Percentiles rank a stretch among this genome's conserved stretches.
These are phyloP conservation scores for Urocolius indicus DNA, from an alignment of 2,113 vertebrate species.

Conservation along the genomic window DNA sequence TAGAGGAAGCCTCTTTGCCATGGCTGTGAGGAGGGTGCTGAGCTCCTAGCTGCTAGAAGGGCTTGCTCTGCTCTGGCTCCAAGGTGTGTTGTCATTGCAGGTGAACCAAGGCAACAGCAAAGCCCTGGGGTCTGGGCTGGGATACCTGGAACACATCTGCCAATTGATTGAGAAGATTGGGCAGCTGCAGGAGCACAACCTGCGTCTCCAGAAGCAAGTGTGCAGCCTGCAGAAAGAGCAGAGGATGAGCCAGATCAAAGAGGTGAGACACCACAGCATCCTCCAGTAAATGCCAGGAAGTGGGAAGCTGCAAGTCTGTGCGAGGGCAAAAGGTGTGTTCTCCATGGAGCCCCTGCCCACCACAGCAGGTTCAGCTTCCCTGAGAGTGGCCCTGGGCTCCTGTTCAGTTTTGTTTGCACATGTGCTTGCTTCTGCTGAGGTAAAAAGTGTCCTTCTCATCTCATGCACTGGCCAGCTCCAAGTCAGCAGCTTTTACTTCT, in stretches of 20 bases:
- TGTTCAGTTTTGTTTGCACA: background rate
- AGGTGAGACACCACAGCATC: constrained; percentile 68
- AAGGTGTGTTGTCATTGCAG: constrained; percentile 62
- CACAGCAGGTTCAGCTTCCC: background rate
- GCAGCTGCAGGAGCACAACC: constrained; percentile 87
- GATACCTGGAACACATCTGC: constrained; percentile 89
- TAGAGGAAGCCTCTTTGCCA: background rate
- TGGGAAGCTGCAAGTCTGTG: background rate
- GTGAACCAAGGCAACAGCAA: constrained; percentile 76
- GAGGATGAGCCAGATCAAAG: constrained; percentile 79
- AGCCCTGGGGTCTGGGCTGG: constrained; percentile 80
- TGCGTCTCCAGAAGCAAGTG: constrained; percentile 84
- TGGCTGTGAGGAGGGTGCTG: background rate
- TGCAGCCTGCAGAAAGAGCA: constrained; percentile 81
- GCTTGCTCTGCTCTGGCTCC: background rate
- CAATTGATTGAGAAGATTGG: constrained; percentile 90
- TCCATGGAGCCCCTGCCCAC: background rate
- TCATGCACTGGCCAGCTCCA: background rate
- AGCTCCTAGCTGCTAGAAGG: background rate
- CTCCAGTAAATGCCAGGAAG: background rate
- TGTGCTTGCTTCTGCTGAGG: background rate
- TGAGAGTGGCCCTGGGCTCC: background rate
- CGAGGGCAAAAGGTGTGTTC: background rate
- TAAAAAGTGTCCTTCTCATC: background rate
- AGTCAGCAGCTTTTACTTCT: background rate